Evolutionary conservation across 1,140 invertebrate genomes (phyloP).

Genomic region (Sycophaga agraensis): DNA sequence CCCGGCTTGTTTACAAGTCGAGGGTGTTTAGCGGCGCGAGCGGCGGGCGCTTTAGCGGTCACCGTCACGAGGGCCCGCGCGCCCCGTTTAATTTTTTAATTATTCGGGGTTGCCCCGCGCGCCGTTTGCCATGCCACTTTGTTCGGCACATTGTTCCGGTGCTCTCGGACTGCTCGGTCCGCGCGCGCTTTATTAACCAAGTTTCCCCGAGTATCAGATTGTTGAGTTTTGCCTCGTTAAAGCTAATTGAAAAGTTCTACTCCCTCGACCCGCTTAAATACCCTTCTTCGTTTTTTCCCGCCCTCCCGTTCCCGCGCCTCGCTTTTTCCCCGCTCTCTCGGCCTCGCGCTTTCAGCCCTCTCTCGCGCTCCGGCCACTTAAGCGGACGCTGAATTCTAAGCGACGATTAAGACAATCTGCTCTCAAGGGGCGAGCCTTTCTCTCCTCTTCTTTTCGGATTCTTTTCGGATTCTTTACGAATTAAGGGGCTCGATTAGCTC

Average conservation of each 20-base stretch:
- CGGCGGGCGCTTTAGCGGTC: slow-evolving; percentile 17
- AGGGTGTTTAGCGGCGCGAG: background rate
- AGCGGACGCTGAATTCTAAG: background rate
- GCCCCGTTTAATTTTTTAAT: slow-evolving; percentile 26
- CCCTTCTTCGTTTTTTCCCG: too few relatives aligned
- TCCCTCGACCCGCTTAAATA: background rate
- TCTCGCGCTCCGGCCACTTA: too few relatives aligned
- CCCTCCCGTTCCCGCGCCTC: too few relatives aligned
- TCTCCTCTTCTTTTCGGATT: too few relatives aligned
- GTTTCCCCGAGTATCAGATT: slow-evolving; percentile 2
- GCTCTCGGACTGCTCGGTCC: background rate
- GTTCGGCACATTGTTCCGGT: background rate
- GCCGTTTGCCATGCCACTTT: slow-evolving; percentile 12
- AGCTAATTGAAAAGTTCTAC: slow-evolving; percentile 1
- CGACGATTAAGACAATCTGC: background rate
- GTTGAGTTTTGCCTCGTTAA: slow-evolving; percentile 18
- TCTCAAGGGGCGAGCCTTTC: too few relatives aligned
- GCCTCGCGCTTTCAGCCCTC: background rate
- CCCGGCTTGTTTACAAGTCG: slow-evolving; percentile 1
- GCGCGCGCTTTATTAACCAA: slow-evolving; percentile 17
- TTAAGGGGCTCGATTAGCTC: too few relatives aligned
- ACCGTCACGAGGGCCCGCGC: background rate
- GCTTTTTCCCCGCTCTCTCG: too few relatives aligned
- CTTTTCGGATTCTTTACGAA: too few relatives aligned
- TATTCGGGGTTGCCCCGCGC: background rate